Percentiles rank a stretch among this genome's conserved stretches.
Evolutionary conservation across 2,797 vertebrate genomes (phyloP).

Genomic region (Strix occidentalis): DNA sequence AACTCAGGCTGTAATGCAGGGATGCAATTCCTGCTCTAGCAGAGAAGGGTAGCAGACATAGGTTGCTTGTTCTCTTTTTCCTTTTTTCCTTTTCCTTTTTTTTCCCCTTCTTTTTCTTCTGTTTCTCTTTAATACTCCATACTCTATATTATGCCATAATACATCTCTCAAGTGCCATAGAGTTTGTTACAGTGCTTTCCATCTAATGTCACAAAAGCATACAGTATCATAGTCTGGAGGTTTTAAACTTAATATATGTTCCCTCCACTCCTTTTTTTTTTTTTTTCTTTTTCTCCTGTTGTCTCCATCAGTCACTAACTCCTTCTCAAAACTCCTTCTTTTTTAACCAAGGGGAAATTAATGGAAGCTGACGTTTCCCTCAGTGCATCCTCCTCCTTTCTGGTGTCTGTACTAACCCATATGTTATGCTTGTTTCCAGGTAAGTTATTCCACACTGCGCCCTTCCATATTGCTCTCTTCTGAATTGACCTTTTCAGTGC

Average conservation of each 20-base stretch:
- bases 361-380: not conserved
- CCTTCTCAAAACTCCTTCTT: not conserved
- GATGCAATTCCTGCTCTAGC: not conserved
- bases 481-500: not conserved
- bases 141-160: not conserved
- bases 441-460: not conserved
- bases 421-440: not conserved
- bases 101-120: not conserved
- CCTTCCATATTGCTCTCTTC: not conserved
- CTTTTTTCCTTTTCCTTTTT: not conserved
- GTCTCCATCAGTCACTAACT: not conserved
- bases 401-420: not conserved
- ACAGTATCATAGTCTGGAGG: not conserved
- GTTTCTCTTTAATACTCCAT: not conserved
- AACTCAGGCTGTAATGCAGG: not conserved
- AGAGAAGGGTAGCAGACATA: not conserved
- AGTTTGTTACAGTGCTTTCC: not conserved
- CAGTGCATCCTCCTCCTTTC: not conserved
- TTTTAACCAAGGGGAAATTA: not conserved
- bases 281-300: not conserved
- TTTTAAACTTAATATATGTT: not conserved
- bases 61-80: not conserved
- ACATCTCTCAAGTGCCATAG: not conserved
- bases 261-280: not conserved
- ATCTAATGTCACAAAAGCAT: not conserved